Percentiles rank a stretch among this genome's conserved stretches.
Conservation (phyloP, 2,888 invertebrate genomes). For the Theristus sp. region DNA sequence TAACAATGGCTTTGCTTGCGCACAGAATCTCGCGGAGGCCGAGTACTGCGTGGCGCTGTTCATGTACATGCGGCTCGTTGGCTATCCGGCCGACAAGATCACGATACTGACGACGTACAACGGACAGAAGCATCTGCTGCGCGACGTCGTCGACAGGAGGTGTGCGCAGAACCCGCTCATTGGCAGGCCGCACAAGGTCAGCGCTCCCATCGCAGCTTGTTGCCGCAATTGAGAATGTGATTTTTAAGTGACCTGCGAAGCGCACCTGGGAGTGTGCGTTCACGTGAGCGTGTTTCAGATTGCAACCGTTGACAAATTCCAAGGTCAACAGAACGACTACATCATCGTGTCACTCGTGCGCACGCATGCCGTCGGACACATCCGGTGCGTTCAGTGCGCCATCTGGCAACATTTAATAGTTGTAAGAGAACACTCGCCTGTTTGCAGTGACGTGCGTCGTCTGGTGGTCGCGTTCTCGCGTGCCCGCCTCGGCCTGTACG, state of each 20-base stretch:
- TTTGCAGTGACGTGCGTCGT: slow-evolving; percentile 59
- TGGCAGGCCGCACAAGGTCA: slow-evolving; percentile 68
- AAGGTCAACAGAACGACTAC: slow-evolving; percentile 98
- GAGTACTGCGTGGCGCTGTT: slow-evolving; percentile 88
- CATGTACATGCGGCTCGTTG: slow-evolving; percentile 92
- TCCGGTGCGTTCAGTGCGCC: slow-evolving; percentile 39
- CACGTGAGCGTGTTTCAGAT: too few relatives aligned
- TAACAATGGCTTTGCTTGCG: neutral
- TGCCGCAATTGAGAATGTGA: too few relatives aligned
- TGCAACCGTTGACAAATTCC: slow-evolving; percentile 90
- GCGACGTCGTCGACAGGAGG: slow-evolving; percentile 73
- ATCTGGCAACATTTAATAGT: neutral
- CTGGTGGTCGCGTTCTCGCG: slow-evolving; percentile 94
- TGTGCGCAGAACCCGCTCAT: slow-evolving; percentile 87
- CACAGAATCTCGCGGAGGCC: slow-evolving; percentile 44
- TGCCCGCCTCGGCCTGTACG: slow-evolving; percentile 81
- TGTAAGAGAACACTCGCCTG: neutral
- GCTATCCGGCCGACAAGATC: slow-evolving; percentile 87
- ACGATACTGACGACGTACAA: slow-evolving; percentile 97
- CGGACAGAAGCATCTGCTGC: slow-evolving; percentile 87
- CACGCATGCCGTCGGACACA: slow-evolving; percentile 89
- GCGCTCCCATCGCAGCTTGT: too few relatives aligned
- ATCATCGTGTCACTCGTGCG: slow-evolving; percentile 85
- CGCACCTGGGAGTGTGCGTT: too few relatives aligned
- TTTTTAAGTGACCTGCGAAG: too few relatives aligned